Percentiles rank a stretch among this genome's conserved stretches.
These are phyloP conservation scores for Cyanoderma ruficeps DNA, from an alignment of 2,113 vertebrate species.

Conservation along the genomic window DNA sequence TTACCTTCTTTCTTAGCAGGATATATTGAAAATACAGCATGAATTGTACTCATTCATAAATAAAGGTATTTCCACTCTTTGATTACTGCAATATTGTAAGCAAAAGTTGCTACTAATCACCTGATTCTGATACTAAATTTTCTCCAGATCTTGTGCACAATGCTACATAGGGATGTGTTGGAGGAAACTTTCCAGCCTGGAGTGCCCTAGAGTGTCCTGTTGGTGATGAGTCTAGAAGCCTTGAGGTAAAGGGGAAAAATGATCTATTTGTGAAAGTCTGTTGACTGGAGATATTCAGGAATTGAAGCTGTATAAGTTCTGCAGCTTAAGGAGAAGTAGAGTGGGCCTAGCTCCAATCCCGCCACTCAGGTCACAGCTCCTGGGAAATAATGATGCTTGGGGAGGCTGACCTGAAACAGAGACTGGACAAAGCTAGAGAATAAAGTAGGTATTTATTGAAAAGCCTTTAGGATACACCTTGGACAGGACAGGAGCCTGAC, in stretches of 20 bases:
- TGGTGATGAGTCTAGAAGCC: background rate
- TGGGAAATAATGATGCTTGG: background rate
- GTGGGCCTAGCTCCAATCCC: background rate
- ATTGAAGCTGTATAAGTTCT: background rate
- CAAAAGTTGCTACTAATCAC: background rate
- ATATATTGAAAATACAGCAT: background rate
- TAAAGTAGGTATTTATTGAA: no score
- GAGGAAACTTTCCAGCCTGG: background rate
- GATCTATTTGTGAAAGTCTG: background rate
- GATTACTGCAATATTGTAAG: background rate
- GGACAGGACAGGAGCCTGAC: no score
- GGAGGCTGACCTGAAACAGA: no score
- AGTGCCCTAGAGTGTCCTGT: background rate
- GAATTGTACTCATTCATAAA: background rate
- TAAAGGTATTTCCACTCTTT: background rate
- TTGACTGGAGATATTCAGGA: background rate
- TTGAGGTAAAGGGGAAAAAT: background rate
- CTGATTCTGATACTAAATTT: background rate
- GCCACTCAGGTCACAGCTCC: background rate
- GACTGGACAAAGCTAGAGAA: no score
- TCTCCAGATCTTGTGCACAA: background rate
- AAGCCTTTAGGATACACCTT: no score
- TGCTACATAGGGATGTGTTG: rapidly evolving
- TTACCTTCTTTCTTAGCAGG: background rate
- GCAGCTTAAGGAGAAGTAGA: background rate